These are phyloP conservation scores for Neolamprologus kungweensis DNA, from an alignment of 2,113 vertebrate species.

Conservation along the genomic window DNA sequence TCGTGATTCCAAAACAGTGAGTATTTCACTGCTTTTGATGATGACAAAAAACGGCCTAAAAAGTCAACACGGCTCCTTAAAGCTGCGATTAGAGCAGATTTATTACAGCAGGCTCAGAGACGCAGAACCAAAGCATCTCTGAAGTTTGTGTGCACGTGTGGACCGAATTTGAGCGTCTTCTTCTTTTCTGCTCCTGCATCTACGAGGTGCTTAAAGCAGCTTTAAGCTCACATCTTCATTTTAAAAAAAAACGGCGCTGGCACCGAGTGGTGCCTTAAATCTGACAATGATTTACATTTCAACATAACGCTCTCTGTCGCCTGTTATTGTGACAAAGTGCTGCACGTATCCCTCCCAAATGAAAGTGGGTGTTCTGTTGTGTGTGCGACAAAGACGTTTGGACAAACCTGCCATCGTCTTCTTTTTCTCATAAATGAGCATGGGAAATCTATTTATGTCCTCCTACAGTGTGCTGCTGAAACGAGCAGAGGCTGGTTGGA, in stretches of 20 bases:
- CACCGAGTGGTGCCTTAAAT: constrained; percentile 24
- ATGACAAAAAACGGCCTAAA: neutral
- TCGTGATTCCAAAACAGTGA: neutral
- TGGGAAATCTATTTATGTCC: constrained; percentile 53
- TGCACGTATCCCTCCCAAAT: constrained; percentile 26
- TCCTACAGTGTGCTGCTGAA: constrained; percentile 18
- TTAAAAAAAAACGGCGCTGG: neutral
- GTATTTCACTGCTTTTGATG: neutral
- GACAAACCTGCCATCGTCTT: constrained; percentile 34
- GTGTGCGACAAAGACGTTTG: constrained; percentile 46
- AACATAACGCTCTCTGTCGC: constrained; percentile 39
- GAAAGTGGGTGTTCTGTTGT: constrained; percentile 54
- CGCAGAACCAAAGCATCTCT: neutral
- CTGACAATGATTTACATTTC: constrained; percentile 61
- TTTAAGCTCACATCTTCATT: constrained; percentile 36
- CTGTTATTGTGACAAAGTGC: constrained; percentile 42
- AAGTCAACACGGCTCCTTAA: neutral
- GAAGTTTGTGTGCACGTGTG: neutral
- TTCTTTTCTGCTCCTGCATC: neutral
- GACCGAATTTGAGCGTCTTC: neutral
- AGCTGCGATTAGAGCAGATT: neutral
- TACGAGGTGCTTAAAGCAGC: constrained; percentile 1
- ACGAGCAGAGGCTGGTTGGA: constrained; percentile 6
- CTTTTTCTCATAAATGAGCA: constrained; percentile 55
- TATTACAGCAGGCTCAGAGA: neutral